Base-by-base conservation (phyloP, 2,113 vertebrate genomes). In the Martes martes region DNA sequence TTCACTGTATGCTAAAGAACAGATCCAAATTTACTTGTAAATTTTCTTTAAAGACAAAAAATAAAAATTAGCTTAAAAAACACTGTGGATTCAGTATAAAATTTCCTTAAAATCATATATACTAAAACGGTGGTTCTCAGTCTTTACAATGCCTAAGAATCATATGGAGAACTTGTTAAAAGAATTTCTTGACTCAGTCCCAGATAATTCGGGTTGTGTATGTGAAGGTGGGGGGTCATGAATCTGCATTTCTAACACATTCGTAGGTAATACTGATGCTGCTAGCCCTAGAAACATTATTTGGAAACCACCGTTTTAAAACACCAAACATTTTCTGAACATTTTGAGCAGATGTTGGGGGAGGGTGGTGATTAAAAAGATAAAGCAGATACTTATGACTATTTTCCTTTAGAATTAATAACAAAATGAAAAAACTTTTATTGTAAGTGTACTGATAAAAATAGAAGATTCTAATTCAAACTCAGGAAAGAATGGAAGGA, bases 41-140 rank as follows among this genome's bases (percentile, higher is more conserved):
- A 91, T 67, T 71, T 63, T 59, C 28, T 47, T 50, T 47, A 55
- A 88, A 79, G 16, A 2, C 2, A 1, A 3, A 57, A 80, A 86
- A 59, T 31, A 82, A 6, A 88, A 96, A 84, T 92, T 55, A 73
- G 10, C 15, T 74, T 80, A 45, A 55, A 76, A 76, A 88, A 86
- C 23, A 57, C 21, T 74, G 5, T 18, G 7, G 4, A 63, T 47
- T 83, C 7, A 63, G 21, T 15, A 31, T n/a, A 24, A 86, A 87
- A 50, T 42, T 65, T 87, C 42, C 18, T n/a, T 24, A 23, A 78
- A 89, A 79, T 63, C n/a, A 13, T 74, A 36, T 24, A 19, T 11
- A 52, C 19, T 55, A 31, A 93, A 85, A 28, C 52, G 2, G 13
- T 78, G 26, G 2, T 88, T 88, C 50, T 88, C 23, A 50, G 23